These are phyloP conservation scores for Arenaria interpres DNA, from an alignment of 2,113 vertebrate genomes.

Conservation along the genomic window DNA sequence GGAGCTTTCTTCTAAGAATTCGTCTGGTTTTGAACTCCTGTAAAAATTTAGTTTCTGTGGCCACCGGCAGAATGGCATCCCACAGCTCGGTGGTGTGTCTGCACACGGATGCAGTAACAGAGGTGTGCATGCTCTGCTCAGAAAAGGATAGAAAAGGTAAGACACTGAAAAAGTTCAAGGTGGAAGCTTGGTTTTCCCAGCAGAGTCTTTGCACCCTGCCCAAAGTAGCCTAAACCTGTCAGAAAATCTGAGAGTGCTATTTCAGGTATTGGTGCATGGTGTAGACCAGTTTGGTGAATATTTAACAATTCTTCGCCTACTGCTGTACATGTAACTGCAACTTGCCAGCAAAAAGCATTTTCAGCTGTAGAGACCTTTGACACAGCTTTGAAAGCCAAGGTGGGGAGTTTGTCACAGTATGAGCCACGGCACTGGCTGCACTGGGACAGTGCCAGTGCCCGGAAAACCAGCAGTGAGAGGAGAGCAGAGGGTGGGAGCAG, in stretches of 20 bases:
- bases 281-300: neutral
- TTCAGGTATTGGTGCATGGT: neutral
- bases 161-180: neutral
- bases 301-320: neutral
- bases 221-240: neutral
- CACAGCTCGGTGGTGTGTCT: accelerated
- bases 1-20: neutral
- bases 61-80: neutral
- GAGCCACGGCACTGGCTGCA: neutral
- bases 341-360: neutral
- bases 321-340: neutral
- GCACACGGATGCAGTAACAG: neutral
- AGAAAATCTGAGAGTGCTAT: neutral
- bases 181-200: neutral
- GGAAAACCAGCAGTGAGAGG: neutral
- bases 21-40: accelerated
- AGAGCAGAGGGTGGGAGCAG: neutral
- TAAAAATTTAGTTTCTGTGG: neutral
- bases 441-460: neutral
- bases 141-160: neutral
- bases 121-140: neutral
- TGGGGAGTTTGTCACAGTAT: neutral
- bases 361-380: neutral
- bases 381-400: neutral
- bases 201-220: neutral